Evolutionary conservation across 2,797 vertebrate genomes (phyloP).

Genomic region (Tragopan temminckii): DNA sequence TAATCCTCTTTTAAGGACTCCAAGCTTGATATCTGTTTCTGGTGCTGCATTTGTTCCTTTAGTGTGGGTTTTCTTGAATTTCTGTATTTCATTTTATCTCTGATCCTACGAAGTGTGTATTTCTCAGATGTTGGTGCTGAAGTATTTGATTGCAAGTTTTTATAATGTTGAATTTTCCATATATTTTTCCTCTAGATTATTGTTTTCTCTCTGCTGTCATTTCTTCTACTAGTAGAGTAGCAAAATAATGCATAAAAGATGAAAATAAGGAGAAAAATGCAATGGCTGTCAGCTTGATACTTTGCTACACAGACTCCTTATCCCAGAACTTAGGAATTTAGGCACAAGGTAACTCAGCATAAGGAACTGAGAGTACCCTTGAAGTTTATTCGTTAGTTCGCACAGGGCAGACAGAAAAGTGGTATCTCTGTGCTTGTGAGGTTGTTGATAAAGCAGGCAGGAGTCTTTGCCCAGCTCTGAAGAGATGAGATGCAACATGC

Average conservation of each 20-base stretch:
- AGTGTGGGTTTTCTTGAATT: slow-evolving; percentile 12
- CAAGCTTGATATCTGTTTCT: background rate
- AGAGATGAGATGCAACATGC: background rate
- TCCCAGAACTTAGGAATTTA: background rate
- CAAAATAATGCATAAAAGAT: background rate
- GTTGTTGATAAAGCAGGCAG: background rate
- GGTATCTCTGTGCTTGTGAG: background rate
- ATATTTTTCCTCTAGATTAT: slow-evolving; percentile 40
- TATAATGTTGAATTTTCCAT: background rate
- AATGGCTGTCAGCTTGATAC: background rate
- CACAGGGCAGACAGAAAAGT: background rate
- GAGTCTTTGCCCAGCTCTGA: background rate
- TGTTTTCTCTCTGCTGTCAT: slow-evolving; percentile 26
- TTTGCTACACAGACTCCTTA: background rate
- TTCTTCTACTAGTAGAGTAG: background rate
- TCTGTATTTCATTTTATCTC: slow-evolving; percentile 42
- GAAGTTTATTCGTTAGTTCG: slow-evolving; percentile 5
- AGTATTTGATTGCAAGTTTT: slow-evolving; percentile 19
- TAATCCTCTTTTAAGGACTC: slow-evolving; percentile 26
- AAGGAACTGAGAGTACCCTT: background rate
- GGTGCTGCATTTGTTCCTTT: slow-evolving; percentile 26
- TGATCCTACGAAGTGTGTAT: background rate
- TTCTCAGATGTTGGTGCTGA: background rate
- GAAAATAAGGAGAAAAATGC: background rate
- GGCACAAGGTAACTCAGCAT: background rate